phyloP scores from a whole-genome alignment of 2,113 vertebrate genomes.

The Vidua chalybeata region DNA sequence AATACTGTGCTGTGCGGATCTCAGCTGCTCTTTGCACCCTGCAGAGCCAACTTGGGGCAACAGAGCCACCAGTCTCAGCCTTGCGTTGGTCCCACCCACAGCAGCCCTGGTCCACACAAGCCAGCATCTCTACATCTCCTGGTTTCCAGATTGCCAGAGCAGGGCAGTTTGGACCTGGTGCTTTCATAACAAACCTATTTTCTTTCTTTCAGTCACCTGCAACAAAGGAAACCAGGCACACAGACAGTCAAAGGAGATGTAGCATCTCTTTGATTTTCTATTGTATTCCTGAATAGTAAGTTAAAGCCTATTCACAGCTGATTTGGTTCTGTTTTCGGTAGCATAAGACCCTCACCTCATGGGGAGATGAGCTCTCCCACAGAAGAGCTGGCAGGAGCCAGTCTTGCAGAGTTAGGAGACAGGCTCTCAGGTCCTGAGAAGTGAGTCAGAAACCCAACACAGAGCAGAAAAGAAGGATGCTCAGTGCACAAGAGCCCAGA shows the following conservation, averaged over 20 bases:
- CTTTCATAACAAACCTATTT: conserved; percentile 60
- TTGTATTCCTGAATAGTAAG: conserved; percentile 49
- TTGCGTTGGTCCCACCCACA: accelerated
- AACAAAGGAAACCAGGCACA: conserved; percentile 34
- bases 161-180: conserved; percentile 4
- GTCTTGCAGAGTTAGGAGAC: neutral
- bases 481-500: neutral
- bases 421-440: neutral
- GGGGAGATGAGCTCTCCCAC: neutral
- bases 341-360: neutral
- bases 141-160: neutral
- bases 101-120: neutral
- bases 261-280: conserved; percentile 45
- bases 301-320: conserved; percentile 43
- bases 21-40: neutral
- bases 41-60: neutral
- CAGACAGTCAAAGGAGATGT: neutral
- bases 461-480: neutral
- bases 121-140: neutral
- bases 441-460: neutral
- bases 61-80: neutral
- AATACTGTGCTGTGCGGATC: neutral
- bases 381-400: neutral
- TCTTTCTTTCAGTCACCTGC: conserved; percentile 30
- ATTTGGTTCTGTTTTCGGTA: neutral